phyloP scores from a whole-genome alignment of 1,140 invertebrate genomes.

The Dufourea novaeangliae region DNA sequence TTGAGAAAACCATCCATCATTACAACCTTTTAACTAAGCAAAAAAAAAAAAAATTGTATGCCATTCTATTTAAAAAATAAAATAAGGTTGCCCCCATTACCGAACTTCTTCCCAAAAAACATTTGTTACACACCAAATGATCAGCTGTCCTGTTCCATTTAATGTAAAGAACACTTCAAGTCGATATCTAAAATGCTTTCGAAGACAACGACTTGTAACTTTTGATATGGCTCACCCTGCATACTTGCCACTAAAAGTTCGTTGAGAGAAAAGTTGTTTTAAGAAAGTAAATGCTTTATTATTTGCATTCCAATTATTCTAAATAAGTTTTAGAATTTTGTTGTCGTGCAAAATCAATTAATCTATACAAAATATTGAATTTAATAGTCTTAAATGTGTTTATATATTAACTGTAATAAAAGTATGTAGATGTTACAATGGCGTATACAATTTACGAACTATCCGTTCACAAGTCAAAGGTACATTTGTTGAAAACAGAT shows the following conservation, averaged over 20 bases:
- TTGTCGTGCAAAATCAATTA: background rate
- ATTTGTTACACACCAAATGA: too few species aligned
- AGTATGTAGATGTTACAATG: constrained; percentile 34
- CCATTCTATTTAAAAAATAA: too few species aligned
- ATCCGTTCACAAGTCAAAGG: constrained; percentile 3
- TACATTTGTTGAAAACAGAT: constrained; percentile 52
- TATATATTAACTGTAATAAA: constrained; percentile 8
- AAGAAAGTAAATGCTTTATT: constrained; percentile 16
- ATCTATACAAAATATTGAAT: background rate
- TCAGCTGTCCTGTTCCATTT: too few species aligned
- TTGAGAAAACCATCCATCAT: too few species aligned
- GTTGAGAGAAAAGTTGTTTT: constrained; percentile 38
- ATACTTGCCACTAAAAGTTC: constrained; percentile 26
- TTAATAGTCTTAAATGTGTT: constrained; percentile 11
- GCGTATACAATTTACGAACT: constrained; percentile 38
- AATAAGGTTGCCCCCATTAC: too few species aligned
- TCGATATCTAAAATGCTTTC: too few species aligned
- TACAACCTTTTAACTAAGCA: too few species aligned
- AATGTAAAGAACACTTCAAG: too few species aligned
- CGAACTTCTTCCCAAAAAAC: too few species aligned
- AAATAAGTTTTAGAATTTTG: constrained; percentile 3
- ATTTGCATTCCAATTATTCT: background rate
- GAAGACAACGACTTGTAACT: too few species aligned
- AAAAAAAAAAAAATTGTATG: too few species aligned
- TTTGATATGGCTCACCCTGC: too few species aligned